Evolutionary conservation across 2,113 vertebrate species (phyloP).

Genomic region (Tachuris rubrigastra): DNA sequence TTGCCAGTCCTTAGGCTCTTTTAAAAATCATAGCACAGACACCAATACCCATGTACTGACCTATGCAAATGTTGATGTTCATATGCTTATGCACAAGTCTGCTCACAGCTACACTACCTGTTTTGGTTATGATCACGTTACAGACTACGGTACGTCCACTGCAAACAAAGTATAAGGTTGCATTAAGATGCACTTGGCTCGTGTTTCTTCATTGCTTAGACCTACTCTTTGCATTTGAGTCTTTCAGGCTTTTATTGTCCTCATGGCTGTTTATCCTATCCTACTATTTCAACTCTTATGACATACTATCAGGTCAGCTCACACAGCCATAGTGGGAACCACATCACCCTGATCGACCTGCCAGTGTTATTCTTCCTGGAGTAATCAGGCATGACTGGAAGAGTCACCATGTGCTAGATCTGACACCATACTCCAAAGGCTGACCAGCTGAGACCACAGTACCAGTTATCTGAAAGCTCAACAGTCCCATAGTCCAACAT

Average conservation of each 20-base stretch:
- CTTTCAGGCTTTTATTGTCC: background rate
- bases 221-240: background rate
- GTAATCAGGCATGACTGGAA: background rate
- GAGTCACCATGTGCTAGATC: background rate
- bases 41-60: background rate
- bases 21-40: background rate
- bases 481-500: background rate
- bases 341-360: background rate
- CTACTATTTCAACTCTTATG: background rate
- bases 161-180: background rate
- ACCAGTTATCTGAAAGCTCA: background rate
- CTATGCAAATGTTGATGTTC: background rate
- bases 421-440: background rate
- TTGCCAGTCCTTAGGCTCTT: background rate
- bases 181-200: background rate
- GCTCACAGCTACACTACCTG: background rate
- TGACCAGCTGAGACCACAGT: background rate
- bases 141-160: background rate
- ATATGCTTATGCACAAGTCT: background rate
- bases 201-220: background rate
- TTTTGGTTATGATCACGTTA: background rate
- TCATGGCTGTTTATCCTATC: background rate
- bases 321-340: background rate
- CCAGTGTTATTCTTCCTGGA: background rate
- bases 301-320: background rate